These are phyloP conservation scores for Sussaba pulchella DNA, from an alignment of 2,888 invertebrate genomes.

Conservation along the genomic window DNA sequence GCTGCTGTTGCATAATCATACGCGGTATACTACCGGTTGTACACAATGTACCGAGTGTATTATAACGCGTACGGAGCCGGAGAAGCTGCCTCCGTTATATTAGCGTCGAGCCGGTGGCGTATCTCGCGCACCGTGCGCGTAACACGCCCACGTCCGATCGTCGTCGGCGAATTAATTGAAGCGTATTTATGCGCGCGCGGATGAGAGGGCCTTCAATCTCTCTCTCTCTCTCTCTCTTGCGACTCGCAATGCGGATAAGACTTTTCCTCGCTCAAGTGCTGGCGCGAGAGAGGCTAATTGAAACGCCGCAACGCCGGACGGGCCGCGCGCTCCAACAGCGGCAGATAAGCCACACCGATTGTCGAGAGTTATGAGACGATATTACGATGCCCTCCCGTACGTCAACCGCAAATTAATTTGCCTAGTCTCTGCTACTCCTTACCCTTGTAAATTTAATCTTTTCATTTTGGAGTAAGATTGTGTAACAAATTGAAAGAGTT, in stretches of 20 bases:
- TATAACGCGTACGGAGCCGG: no score
- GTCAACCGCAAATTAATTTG: constrained; percentile 82
- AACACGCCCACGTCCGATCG: constrained; percentile 64
- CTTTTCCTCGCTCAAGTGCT: constrained; percentile 74
- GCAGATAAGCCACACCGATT: constrained; percentile 81
- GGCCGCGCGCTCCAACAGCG: constrained; percentile 70
- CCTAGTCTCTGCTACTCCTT: constrained; percentile 68
- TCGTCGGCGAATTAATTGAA: constrained; percentile 80
- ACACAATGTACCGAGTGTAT: constrained; percentile 25
- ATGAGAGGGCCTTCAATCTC: background rate
- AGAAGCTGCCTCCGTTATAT: constrained; percentile 39
- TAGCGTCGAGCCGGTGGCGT: constrained; percentile 51
- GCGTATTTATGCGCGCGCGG: constrained; percentile 78
- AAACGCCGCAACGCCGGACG: constrained; percentile 75
- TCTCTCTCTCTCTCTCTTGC: constrained; percentile 22
- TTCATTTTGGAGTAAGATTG: no score
- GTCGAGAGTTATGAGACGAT: constrained; percentile 83
- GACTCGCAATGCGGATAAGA: constrained; percentile 78
- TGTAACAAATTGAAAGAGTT: no score
- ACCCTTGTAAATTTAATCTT: no score
- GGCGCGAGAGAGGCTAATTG: constrained; percentile 77
- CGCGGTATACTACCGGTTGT: background rate
- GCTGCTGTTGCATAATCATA: constrained; percentile 31
- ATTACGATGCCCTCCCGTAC: constrained; percentile 81
- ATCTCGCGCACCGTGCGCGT: constrained; percentile 51